Percentiles rank a stretch among this genome's conserved stretches.
phyloP scores from a whole-genome alignment of 2,888 invertebrate genomes.

The Drosophila austrosaltans region DNA sequence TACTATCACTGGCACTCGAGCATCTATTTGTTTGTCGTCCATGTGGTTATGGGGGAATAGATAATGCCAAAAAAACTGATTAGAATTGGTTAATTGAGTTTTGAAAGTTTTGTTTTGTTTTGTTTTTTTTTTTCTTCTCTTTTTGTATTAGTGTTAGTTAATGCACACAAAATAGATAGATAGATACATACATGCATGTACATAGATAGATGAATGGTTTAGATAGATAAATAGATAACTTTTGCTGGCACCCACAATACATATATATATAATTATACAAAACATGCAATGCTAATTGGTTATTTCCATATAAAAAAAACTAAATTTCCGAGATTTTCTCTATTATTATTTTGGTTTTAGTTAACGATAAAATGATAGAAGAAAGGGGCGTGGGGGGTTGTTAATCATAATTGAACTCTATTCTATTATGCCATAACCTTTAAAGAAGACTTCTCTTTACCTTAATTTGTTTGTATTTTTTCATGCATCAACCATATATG shows the following conservation, averaged over 20 bases:
- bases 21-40: constrained; percentile 68
- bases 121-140: not conserved
- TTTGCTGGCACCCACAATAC: not conserved
- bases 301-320: constrained; percentile 8
- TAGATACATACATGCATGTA: constrained; percentile 31
- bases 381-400: too few relatives aligned
- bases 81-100: constrained; percentile 43
- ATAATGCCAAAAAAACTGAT: constrained; percentile 48
- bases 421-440: too few relatives aligned
- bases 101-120: not conserved
- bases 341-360: too few relatives aligned
- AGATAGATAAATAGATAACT: constrained; percentile 9
- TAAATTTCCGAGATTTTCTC: not conserved
- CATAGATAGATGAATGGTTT: constrained; percentile 27
- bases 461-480: too few relatives aligned
- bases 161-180: constrained; percentile 10
- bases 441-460: too few relatives aligned
- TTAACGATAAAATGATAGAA: too few relatives aligned
- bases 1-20: constrained; percentile 75
- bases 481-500: too few relatives aligned
- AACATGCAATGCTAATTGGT: constrained; percentile 21
- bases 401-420: too few relatives aligned
- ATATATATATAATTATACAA: not conserved
- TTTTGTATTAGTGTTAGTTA: too few relatives aligned
- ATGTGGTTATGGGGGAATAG: constrained; percentile 49